Conservation (phyloP, 2,113 vertebrate genomes). For the Pseudorectes ferrugineus region DNA sequence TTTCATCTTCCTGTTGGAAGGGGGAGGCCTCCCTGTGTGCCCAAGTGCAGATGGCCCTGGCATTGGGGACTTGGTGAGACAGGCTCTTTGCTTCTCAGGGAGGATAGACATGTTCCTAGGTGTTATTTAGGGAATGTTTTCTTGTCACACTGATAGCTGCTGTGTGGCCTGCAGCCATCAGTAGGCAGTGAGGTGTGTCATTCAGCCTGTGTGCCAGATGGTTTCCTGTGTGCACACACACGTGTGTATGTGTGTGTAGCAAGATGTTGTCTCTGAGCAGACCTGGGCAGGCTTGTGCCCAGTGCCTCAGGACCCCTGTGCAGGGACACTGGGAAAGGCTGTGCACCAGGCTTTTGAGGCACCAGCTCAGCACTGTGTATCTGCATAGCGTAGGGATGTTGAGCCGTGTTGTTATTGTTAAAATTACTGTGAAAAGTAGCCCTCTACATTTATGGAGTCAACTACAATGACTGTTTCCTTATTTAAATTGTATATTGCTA, state of each 20-base stretch:
- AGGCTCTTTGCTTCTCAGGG: neutral
- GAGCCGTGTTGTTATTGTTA: neutral
- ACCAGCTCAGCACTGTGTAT: neutral
- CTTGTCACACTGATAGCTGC: neutral
- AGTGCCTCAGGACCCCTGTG: neutral
- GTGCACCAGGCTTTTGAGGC: neutral
- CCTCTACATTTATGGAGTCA: neutral
- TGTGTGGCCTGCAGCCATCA: neutral
- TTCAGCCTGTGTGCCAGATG: neutral
- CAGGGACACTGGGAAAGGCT: neutral
- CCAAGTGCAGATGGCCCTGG: neutral
- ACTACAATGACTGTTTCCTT: neutral
- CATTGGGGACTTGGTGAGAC: neutral
- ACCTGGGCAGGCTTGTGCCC: neutral
- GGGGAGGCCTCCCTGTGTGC: neutral
- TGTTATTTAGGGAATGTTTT: neutral
- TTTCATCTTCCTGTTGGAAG: neutral
- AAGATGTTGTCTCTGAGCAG: neutral
- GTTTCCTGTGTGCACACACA: neutral
- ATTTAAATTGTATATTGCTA: neutral
- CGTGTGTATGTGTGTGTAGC: neutral
- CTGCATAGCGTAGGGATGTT: rapidly evolving
- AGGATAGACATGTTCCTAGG: neutral
- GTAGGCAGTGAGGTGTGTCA: neutral
- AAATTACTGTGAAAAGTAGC: neutral